Conservation (phyloP, 2,888 invertebrate species). For the Synanthedon vespiformis region DNA sequence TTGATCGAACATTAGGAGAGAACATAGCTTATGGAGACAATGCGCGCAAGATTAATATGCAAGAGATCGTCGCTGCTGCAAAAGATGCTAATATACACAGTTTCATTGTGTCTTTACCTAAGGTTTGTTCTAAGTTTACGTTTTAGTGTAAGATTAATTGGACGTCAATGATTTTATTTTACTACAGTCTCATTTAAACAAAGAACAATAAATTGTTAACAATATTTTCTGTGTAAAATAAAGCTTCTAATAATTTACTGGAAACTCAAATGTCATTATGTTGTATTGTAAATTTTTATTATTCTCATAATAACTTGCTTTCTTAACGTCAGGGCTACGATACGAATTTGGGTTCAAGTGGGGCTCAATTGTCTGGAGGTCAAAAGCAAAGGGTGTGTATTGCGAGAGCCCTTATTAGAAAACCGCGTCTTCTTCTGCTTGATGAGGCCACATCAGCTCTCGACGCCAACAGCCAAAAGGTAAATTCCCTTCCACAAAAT, state of each 20-base stretch:
- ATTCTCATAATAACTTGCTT: too few relatives aligned
- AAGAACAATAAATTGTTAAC: too few relatives aligned
- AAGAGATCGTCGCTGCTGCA: slow-evolving; percentile 80
- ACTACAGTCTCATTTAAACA: too few relatives aligned
- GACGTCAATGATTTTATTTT: not conserved
- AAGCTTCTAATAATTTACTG: too few relatives aligned
- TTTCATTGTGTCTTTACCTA: slow-evolving; percentile 79
- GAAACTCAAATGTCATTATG: not conserved
- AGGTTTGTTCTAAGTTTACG: slow-evolving; percentile 35
- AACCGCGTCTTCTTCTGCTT: slow-evolving; percentile 73
- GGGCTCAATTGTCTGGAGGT: slow-evolving; percentile 77
- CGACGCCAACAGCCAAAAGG: slow-evolving; percentile 78
- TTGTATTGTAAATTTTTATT: not conserved
- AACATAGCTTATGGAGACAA: slow-evolving; percentile 91
- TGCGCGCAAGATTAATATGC: slow-evolving; percentile 73
- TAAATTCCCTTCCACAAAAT: slow-evolving; percentile 8
- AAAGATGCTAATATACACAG: slow-evolving; percentile 84
- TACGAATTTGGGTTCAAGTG: slow-evolving; percentile 76
- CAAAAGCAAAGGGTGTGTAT: slow-evolving; percentile 83
- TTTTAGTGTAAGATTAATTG: not conserved
- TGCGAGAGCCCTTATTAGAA: slow-evolving; percentile 76
- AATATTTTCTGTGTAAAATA: too few relatives aligned
- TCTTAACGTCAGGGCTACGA: slow-evolving; percentile 70
- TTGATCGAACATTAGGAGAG: slow-evolving; percentile 84
- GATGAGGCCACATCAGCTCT: slow-evolving; percentile 79